Percentiles rank a stretch among this genome's conserved stretches.
These are phyloP conservation scores for Enteromius afrohamiltoni DNA, from an alignment of 2,797 vertebrate species.

Conservation along the genomic window DNA sequence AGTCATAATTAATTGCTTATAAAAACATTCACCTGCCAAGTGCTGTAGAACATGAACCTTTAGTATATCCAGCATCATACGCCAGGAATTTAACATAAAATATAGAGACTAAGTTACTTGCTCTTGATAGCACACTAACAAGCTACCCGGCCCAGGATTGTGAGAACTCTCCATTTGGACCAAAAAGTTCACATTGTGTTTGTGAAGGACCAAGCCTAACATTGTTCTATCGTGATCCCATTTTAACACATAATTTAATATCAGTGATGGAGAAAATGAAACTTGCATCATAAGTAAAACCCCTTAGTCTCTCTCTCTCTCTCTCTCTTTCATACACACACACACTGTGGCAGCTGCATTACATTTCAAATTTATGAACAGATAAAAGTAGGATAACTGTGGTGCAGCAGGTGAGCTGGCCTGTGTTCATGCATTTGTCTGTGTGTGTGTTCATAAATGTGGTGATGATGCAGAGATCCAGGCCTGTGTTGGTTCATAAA, in stretches of 20 bases:
- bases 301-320: neutral
- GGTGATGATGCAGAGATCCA: constrained; percentile 46
- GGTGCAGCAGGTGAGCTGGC: constrained; percentile 22
- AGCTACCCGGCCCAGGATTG: constrained; percentile 44
- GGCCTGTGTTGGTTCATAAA: constrained; percentile 42
- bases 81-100: constrained; percentile 67
- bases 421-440: neutral
- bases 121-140: constrained; percentile 42
- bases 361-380: constrained; percentile 40
- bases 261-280: constrained; percentile 45
- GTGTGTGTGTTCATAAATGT: constrained; percentile 31
- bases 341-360: constrained; percentile 11
- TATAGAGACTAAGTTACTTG: constrained; percentile 58
- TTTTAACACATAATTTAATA: constrained; percentile 50
- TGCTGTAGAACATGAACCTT: constrained; percentile 66
- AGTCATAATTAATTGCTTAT: constrained; percentile 73
- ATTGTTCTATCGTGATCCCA: constrained; percentile 33
- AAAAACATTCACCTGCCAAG: constrained; percentile 71
- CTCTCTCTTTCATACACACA: neutral
- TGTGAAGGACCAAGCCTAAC: constrained; percentile 36
- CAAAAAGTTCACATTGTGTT: constrained; percentile 25
- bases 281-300: constrained; percentile 36
- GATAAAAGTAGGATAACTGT: constrained; percentile 38
- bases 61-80: constrained; percentile 68
- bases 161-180: constrained; percentile 51